Percentiles rank a stretch among this genome's conserved stretches.
These are phyloP conservation scores for Eulacestoma nigropectus DNA, from an alignment of 2,113 vertebrate species.

Conservation along the genomic window DNA sequence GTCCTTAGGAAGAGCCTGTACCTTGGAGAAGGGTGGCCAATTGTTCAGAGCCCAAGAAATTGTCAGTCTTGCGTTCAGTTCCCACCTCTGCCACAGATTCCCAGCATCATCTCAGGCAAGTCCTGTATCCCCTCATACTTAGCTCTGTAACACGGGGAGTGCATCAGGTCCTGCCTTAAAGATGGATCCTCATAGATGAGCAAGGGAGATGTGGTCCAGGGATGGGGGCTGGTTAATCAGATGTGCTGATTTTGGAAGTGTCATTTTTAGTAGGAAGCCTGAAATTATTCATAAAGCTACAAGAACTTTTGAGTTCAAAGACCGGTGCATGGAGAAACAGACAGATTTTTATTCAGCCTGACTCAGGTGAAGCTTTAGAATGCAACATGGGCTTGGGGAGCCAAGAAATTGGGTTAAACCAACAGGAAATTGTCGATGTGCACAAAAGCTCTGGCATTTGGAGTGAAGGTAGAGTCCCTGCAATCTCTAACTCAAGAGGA, in stretches of 20 bases:
- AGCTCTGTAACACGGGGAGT: rapidly evolving
- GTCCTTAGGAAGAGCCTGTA: neutral
- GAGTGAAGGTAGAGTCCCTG: neutral
- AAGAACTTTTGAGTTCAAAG: neutral
- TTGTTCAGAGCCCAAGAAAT: neutral
- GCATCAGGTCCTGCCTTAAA: neutral
- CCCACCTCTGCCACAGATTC: neutral
- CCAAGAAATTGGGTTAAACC: neutral
- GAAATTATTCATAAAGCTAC: neutral
- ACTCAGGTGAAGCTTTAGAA: neutral
- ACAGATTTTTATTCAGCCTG: neutral
- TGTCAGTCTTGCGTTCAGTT: neutral
- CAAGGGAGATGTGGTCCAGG: neutral
- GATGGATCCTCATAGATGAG: neutral
- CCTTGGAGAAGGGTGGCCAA: neutral
- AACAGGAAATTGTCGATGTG: neutral
- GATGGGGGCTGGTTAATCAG: neutral
- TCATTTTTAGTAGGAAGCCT: neutral
- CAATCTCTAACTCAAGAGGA: neutral
- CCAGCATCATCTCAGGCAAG: neutral
- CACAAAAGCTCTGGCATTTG: neutral
- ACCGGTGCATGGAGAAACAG: neutral
- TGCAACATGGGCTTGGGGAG: neutral
- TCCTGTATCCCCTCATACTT: neutral
- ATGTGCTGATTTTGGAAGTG: neutral